phyloP scores from a whole-genome alignment of 2,888 invertebrate genomes.

The Falcaria lacertinaria region DNA sequence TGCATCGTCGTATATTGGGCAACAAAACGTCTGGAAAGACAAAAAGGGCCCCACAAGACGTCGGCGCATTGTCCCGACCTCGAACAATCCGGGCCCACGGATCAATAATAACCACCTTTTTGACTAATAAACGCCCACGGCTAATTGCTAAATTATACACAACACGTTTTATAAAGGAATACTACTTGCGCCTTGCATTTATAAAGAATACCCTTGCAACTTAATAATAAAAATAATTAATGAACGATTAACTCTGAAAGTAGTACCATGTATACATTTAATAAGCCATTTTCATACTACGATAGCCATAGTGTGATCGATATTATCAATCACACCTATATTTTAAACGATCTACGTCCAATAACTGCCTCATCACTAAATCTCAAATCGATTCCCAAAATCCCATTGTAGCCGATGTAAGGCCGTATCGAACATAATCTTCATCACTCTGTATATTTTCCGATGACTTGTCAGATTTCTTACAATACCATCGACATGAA shows the following conservation, averaged over 20 bases:
- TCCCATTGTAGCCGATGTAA: slow-evolving; percentile 49
- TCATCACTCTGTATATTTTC: slow-evolving; percentile 43
- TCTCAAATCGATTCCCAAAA: slow-evolving; percentile 52
- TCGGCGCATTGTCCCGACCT: slow-evolving; percentile 36
- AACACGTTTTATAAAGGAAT: background rate
- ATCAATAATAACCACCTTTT: slow-evolving; percentile 37
- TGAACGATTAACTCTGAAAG: background rate
- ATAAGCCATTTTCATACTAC: too few relatives aligned
- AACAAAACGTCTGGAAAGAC: slow-evolving; percentile 47
- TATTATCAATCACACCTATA: slow-evolving; percentile 32
- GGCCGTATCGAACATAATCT: slow-evolving; percentile 53
- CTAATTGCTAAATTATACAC: slow-evolving; percentile 6
- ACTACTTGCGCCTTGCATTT: background rate
- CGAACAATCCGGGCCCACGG: slow-evolving; percentile 28
- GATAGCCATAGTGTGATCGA: slow-evolving; percentile 8
- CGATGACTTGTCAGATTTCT: slow-evolving; percentile 48
- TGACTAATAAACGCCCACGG: slow-evolving; percentile 45
- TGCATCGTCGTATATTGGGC: slow-evolving; percentile 28
- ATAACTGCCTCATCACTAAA: slow-evolving; percentile 38
- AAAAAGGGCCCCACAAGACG: slow-evolving; percentile 62
- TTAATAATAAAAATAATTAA: background rate
- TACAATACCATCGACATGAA: slow-evolving; percentile 8
- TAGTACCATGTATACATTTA: too few relatives aligned
- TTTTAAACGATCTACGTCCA: slow-evolving; percentile 35
- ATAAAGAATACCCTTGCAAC: background rate